Conservation (phyloP, 2,797 vertebrate species). For the Cephalopachus bancanus region DNA sequence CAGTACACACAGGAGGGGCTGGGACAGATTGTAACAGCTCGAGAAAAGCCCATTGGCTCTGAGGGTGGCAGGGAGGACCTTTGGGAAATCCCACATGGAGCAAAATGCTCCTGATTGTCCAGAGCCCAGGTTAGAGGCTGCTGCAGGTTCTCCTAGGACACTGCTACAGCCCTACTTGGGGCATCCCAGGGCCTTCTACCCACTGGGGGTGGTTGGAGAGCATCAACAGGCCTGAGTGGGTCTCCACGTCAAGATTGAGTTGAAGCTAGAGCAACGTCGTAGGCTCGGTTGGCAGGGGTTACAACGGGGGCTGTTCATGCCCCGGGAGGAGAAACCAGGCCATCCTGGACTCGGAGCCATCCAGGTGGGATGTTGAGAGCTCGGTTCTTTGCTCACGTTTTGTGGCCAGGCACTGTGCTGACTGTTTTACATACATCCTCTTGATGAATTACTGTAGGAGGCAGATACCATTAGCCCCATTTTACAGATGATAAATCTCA, state of each 20-base stretch:
- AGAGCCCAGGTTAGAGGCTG: neutral
- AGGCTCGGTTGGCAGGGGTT: neutral
- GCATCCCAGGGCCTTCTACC: neutral
- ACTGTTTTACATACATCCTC: neutral
- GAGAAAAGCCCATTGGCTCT: neutral
- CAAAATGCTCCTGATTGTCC: neutral
- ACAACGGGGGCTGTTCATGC: neutral
- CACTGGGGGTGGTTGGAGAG: too few relatives aligned
- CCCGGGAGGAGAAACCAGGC: neutral
- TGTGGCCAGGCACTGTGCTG: neutral
- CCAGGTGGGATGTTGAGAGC: neutral
- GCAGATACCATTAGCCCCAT: neutral
- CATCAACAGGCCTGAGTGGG: neutral
- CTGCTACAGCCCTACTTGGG: neutral
- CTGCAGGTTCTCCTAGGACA: neutral
- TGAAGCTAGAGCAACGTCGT: neutral
- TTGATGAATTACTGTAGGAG: neutral
- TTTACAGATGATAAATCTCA: neutral
- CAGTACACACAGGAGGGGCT: neutral
- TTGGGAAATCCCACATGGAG: neutral
- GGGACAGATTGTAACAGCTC: neutral
- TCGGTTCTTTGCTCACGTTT: accelerated
- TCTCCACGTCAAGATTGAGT: neutral
- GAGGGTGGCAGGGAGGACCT: neutral
- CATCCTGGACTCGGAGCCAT: neutral